Evolutionary conservation across 2,888 invertebrate genomes (phyloP), one percentile per base, ranked within the genome.

Genomic region (Philaethria dido): DNA sequence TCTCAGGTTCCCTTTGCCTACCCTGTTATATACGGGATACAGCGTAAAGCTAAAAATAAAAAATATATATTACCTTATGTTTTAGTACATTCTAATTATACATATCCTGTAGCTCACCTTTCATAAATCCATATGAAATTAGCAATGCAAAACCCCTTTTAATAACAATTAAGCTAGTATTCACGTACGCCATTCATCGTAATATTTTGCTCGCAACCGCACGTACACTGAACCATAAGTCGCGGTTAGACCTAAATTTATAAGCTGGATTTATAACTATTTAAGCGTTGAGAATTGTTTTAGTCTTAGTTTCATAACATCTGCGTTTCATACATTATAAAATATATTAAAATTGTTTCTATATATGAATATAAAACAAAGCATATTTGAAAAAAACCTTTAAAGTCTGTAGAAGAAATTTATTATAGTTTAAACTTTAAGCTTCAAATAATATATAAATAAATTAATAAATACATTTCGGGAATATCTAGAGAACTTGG

Each of bases 231-330:
- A 39, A 47, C 64, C 57, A 64, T 64, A 64, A 59, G 59, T 64
- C 64, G 64, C 59, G 64, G 57, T 64, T 64, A 64, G 25, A 64
- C 48, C 47, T 18, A 57, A 64, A 64, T 64, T 64, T 64, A 64
- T 64, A 48, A 57, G 57, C 57, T 39, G 57, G 59, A 57, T 57
- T 64, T 64, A 64, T 64, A 64, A 42, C 64, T 50, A 64, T 64
- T 59, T 57, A 64, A 64, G 11, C 64, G 14, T 39, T 14, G 64
- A 14, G 39, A 64, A 48, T 64, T 64, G 64, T 48, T 57, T 64
- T 25, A 39, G 55, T 42, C 18, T 39, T 39, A 42, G 44, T 44
- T 63, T 44, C 42, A 29, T 42, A 44, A 42, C 25, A 52, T 62
- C 42, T 44, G 25, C 8, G 13, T 25, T 48, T n/a, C 14, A 22